Percentiles rank a stretch among this genome's conserved stretches.
These are phyloP conservation scores for Parapristionchus giblindavisi DNA, from an alignment of 2,888 invertebrate genomes.

Conservation along the genomic window DNA sequence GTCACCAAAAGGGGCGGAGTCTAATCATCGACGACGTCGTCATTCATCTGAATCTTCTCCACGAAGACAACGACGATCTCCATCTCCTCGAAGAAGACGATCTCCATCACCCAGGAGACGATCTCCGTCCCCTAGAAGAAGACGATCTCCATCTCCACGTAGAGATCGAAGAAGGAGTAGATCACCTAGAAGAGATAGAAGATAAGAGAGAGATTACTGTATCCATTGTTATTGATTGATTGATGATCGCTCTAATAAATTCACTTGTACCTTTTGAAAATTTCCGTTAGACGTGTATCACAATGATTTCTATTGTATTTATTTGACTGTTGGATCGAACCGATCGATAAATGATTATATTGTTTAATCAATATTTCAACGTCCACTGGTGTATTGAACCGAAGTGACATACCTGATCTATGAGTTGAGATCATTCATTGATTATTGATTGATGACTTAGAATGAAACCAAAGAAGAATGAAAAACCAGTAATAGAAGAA, in stretches of 20 bases:
- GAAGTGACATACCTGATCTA: too few species aligned
- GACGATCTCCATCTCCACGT: too few species aligned
- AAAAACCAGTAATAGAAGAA: not conserved
- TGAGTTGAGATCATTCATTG: not conserved
- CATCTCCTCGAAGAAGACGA: slow-evolving; percentile 20
- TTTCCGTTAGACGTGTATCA: too few species aligned
- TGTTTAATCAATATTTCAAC: too few species aligned
- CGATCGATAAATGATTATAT: too few species aligned
- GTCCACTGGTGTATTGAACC: too few species aligned
- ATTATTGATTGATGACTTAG: not conserved
- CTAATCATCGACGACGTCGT: too few species aligned
- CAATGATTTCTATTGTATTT: too few species aligned
- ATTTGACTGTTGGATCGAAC: too few species aligned
- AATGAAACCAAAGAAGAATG: not conserved
- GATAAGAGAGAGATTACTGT: not conserved
- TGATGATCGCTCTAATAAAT: not conserved
- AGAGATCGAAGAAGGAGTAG: slow-evolving; percentile 26
- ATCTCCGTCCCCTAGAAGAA: slow-evolving; percentile 13
- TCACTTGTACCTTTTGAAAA: not conserved
- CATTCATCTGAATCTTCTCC: not conserved
- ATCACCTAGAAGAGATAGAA: slow-evolving; percentile 15
- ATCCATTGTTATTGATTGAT: too few species aligned
- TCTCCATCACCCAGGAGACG: slow-evolving; percentile 25
- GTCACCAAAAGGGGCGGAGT: too few species aligned
- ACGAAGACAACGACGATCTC: slow-evolving; percentile 16